A percentile compares a stretch with the other conserved stretches of the same genome.
Evolutionary conservation across 2,797 vertebrate genomes (phyloP).

Genomic region (Lithobates pipiens): DNA sequence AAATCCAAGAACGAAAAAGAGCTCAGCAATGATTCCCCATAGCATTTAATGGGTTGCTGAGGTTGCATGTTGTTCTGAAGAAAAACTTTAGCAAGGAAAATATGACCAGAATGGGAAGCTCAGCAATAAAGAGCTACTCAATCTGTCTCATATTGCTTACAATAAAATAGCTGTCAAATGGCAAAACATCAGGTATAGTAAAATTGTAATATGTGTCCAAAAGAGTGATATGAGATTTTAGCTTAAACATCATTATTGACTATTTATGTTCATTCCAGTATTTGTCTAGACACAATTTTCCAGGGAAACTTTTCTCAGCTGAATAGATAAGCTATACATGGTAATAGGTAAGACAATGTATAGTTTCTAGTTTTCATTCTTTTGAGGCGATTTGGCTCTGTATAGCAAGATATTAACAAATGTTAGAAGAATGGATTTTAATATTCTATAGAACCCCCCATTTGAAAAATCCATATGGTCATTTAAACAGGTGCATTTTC

Average conservation of each 20-base stretch:
- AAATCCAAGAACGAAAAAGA: slow-evolving; percentile 52
- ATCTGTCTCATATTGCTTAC: slow-evolving; percentile 50
- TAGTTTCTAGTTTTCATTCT: no score
- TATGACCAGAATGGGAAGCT: slow-evolving; percentile 57
- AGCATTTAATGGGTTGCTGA: slow-evolving; percentile 58
- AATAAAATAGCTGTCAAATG: slow-evolving; percentile 35
- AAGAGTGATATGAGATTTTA: background rate
- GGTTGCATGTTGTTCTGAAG: slow-evolving; percentile 36
- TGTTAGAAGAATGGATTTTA: no score
- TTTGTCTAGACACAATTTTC: background rate
- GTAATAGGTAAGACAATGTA: no score
- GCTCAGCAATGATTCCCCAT: slow-evolving; percentile 64
- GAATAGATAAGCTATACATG: no score
- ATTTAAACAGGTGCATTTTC: no score
- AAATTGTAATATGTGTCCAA: background rate
- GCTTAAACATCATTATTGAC: background rate
- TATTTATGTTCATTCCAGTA: background rate
- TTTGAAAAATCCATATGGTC: no score
- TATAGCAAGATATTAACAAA: no score
- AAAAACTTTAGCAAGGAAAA: slow-evolving; percentile 49
- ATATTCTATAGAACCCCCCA: no score
- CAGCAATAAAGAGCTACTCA: slow-evolving; percentile 50
- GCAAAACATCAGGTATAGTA: background rate
- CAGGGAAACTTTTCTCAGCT: no score
- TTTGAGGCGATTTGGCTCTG: no score